Conservation (phyloP, 2,113 vertebrate genomes). For the Syngnathoides biaculeatus region DNA sequence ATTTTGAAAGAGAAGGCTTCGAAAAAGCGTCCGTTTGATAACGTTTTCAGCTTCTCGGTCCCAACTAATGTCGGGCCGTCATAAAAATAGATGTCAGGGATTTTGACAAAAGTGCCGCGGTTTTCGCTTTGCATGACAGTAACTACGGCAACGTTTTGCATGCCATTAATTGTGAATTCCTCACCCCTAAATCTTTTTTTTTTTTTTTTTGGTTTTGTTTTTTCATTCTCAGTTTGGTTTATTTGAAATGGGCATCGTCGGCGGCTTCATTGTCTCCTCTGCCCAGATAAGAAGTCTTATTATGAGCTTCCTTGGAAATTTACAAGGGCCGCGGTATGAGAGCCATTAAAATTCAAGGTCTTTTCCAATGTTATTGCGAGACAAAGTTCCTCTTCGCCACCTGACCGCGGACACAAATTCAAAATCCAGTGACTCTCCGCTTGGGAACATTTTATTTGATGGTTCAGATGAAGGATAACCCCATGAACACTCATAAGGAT, state of each 20-base stretch:
- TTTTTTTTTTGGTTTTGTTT: conserved; percentile 20
- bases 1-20: neutral
- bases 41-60: conserved; percentile 28
- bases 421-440: conserved; percentile 25
- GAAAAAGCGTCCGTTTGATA: neutral
- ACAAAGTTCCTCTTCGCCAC: conserved; percentile 11
- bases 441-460: conserved; percentile 58
- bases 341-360: conserved; percentile 58
- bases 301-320: conserved; percentile 51
- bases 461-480: conserved; percentile 62
- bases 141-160: conserved; percentile 4
- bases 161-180: conserved; percentile 5
- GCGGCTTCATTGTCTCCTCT: conserved; percentile 41
- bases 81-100: conserved; percentile 21
- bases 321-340: conserved; percentile 43
- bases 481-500: conserved; percentile 48
- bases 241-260: conserved; percentile 23
- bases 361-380: conserved; percentile 24
- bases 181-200: conserved; percentile 1
- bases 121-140: neutral
- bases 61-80: conserved; percentile 21
- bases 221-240: conserved; percentile 22
- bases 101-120: neutral
- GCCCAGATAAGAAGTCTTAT: conserved; percentile 51
- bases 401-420: neutral